These are phyloP conservation scores for Ectobius pallidus DNA, from an alignment of 2,888 invertebrate species.

Conservation along the genomic window DNA sequence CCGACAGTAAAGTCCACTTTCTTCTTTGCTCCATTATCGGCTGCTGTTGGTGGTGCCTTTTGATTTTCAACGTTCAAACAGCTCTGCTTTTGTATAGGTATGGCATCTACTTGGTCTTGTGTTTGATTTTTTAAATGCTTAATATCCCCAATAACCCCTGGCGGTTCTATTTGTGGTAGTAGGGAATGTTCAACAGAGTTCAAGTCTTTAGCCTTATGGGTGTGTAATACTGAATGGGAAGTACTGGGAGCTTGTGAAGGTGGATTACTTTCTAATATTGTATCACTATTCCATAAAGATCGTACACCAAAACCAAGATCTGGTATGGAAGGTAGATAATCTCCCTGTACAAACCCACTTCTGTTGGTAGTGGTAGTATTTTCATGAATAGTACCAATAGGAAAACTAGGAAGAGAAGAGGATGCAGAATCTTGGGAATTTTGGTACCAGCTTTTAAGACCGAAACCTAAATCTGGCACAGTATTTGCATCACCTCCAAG, in stretches of 20 bases:
- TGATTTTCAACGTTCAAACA: background rate
- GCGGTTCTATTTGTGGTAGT: background rate
- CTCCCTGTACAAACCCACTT: slow-evolving; percentile 12
- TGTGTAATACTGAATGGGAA: background rate
- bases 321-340: slow-evolving; percentile 20
- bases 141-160: background rate
- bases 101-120: too few species aligned
- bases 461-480: slow-evolving; percentile 27
- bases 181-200: background rate
- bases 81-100: background rate
- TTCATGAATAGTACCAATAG: too few species aligned
- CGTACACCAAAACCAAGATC: slow-evolving; percentile 32
- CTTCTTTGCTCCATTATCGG: background rate
- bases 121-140: background rate
- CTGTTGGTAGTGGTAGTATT: too few species aligned
- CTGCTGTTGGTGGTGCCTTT: background rate
- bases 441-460: slow-evolving; percentile 30
- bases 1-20: slow-evolving; percentile 28
- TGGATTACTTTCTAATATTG: background rate
- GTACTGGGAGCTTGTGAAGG: background rate
- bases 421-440: background rate
- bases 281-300: slow-evolving; percentile 12
- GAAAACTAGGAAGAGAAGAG: background rate
- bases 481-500: slow-evolving; percentile 22
- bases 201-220: background rate